Conservation (phyloP, 2,113 vertebrate species). For the Dasyprocta punctata region DNA sequence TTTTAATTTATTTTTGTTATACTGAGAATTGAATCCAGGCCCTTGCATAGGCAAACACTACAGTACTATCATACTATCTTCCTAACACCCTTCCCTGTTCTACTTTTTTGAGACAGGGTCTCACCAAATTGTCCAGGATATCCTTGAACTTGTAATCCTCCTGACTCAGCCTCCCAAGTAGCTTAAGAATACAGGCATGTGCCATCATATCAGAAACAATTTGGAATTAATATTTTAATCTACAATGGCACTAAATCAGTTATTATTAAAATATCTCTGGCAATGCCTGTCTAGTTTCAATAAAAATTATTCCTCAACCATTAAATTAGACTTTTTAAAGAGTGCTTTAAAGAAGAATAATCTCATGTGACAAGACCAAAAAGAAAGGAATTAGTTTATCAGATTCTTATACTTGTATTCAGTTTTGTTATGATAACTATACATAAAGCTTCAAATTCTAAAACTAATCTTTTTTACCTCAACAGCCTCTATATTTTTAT, state of each 20-base stretch:
- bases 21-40: neutral
- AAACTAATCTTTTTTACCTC: neutral
- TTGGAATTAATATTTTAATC: constrained; percentile 68
- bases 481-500: neutral
- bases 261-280: constrained; percentile 65
- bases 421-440: constrained; percentile 8
- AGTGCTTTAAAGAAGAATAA: constrained; percentile 41
- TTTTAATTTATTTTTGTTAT: neutral
- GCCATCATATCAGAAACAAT: neutral
- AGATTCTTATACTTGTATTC: neutral
- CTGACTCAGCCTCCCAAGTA: neutral
- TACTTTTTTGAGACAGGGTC: neutral
- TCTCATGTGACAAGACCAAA: neutral
- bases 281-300: constrained; percentile 51
- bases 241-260: constrained; percentile 49
- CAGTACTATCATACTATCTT: neutral
- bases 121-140: neutral
- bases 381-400: neutral
- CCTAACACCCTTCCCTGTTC: neutral
- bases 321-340: neutral
- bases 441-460: neutral
- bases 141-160: neutral
- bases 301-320: constrained; percentile 48
- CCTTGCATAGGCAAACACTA: neutral
- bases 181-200: neutral